Evolutionary conservation across 2,888 invertebrate species (phyloP).

Genomic region (Gortyna flavago): DNA sequence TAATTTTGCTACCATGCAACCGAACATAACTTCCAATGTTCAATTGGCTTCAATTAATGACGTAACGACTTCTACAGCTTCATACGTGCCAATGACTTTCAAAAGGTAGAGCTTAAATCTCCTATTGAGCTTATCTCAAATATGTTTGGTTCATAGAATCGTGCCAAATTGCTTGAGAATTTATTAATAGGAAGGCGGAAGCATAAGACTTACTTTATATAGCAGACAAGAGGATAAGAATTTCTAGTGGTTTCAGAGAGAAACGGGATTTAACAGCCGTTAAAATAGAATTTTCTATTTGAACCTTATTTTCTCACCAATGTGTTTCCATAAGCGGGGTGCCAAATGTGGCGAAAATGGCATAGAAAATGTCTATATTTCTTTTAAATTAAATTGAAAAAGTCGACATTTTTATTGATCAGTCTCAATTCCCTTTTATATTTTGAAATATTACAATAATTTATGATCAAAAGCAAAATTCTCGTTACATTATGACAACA

Average conservation of each 20-base stretch:
- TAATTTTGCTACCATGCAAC: not conserved
- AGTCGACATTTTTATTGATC: not conserved
- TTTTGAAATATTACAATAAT: not conserved
- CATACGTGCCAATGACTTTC: conserved; percentile 35
- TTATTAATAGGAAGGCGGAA: conserved; percentile 49
- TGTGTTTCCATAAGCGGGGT: not conserved
- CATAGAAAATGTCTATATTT: not conserved
- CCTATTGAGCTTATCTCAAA: conserved; percentile 41
- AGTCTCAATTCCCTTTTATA: not conserved
- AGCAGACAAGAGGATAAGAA: conserved; percentile 32
- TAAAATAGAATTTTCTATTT: conserved; percentile 22
- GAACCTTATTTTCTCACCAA: conserved; percentile 11
- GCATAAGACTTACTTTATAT: conserved; percentile 44
- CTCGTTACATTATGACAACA: not conserved
- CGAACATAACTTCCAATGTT: not conserved
- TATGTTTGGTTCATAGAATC: conserved; percentile 53
- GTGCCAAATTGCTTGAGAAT: conserved; percentile 60
- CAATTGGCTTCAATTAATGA: conserved; percentile 29
- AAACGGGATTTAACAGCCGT: conserved; percentile 10
- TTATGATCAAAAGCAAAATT: not conserved
- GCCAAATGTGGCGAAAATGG: not conserved
- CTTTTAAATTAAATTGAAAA: not conserved
- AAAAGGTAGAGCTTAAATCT: conserved; percentile 28
- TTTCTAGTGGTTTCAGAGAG: conserved; percentile 12
- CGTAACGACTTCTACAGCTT: conserved; percentile 12